These are phyloP conservation scores for Corydoras sp. DNA, from an alignment of 2,113 vertebrate species.

Conservation along the genomic window DNA sequence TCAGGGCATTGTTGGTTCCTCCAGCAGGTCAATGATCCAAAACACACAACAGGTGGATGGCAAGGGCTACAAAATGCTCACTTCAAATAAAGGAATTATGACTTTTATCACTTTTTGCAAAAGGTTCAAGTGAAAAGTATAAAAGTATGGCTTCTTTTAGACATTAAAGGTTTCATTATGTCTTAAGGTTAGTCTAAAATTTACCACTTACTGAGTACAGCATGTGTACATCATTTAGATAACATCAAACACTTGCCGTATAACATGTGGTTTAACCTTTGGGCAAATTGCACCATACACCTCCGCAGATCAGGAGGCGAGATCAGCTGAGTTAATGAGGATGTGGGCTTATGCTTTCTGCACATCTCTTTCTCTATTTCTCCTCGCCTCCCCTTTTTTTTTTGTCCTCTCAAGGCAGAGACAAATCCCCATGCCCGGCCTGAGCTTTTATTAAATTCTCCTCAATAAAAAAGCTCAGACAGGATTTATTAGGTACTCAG, in stretches of 20 bases:
- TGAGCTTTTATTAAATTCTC: slow-evolving; percentile 99
- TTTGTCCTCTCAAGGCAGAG: slow-evolving; percentile 78
- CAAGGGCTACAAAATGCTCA: too few relatives aligned
- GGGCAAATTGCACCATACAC: slow-evolving; percentile 37
- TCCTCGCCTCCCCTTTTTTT: slow-evolving; percentile 43
- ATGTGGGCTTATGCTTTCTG: slow-evolving; percentile 54
- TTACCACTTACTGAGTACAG: slow-evolving; percentile 28
- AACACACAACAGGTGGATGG: too few relatives aligned
- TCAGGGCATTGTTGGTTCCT: too few relatives aligned
- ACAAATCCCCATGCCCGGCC: slow-evolving; percentile 90
- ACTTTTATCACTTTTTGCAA: too few relatives aligned
- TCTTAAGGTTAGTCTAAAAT: slow-evolving; percentile 22
- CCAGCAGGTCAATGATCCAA: too few relatives aligned
- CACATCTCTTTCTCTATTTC: slow-evolving; percentile 41
- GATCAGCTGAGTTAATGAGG: slow-evolving; percentile 48
- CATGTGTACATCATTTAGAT: slow-evolving; percentile 40
- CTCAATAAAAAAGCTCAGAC: slow-evolving; percentile 99
- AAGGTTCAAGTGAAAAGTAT: too few relatives aligned
- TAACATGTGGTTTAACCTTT: slow-evolving; percentile 35
- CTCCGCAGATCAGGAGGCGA: slow-evolving; percentile 50
- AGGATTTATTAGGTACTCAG: slow-evolving; percentile 99
- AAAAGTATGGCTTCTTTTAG: slow-evolving; percentile 3
- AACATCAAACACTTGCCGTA: slow-evolving; percentile 43
- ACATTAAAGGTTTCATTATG: not conserved
- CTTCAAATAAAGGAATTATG: too few relatives aligned